phyloP scores from a whole-genome alignment of 2,888 invertebrate genomes.

The Sthenelais limicola region DNA sequence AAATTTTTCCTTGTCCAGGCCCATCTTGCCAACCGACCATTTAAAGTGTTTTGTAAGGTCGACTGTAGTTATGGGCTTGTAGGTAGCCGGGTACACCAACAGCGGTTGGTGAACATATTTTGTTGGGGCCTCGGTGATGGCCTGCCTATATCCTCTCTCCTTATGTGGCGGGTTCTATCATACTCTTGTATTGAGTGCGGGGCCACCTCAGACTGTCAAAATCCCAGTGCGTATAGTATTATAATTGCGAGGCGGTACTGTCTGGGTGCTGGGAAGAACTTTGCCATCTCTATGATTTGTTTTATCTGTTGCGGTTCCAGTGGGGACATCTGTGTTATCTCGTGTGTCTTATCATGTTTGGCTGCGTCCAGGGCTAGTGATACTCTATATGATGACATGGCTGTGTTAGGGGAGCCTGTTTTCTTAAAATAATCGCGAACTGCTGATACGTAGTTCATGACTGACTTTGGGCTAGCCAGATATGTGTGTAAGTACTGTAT shows the following conservation, averaged over 20 bases:
- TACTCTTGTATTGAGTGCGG: neutral
- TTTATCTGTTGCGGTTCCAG: neutral
- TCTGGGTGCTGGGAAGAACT: neutral
- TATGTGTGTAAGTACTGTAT: neutral
- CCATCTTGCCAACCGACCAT: no score
- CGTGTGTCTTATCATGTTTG: neutral
- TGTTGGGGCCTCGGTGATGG: neutral
- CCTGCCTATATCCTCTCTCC: neutral
- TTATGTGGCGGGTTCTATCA: neutral
- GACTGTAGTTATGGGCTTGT: neutral
- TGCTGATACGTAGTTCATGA: neutral
- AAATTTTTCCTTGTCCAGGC: no score
- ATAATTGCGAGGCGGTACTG: neutral
- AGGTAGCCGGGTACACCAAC: neutral
- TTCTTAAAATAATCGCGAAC: neutral
- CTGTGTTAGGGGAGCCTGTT: neutral
- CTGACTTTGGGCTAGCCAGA: neutral
- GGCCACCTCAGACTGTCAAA: neutral
- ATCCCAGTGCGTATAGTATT: neutral
- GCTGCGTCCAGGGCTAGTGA: neutral
- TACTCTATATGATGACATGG: neutral
- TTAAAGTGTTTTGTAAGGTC: no score
- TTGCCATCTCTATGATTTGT: neutral
- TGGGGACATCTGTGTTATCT: neutral
- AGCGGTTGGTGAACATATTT: neutral